Evolutionary conservation across 1,140 invertebrate species (phyloP).

Genomic region (Zaprionus africanus): DNA sequence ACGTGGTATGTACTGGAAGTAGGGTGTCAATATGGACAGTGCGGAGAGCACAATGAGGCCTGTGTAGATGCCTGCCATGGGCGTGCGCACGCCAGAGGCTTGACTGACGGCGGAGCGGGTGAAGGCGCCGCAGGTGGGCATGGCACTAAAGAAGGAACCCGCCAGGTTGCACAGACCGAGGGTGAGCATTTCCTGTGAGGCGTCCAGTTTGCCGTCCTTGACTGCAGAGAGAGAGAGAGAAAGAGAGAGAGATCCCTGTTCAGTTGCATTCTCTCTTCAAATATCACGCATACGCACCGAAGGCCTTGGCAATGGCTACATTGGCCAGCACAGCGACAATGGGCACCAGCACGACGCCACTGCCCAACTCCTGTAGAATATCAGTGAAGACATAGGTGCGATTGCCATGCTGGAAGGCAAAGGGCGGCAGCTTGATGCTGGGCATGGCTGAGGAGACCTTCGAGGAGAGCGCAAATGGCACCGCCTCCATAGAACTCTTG

Average conservation of each 20-base stretch:
- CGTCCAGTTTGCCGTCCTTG: constrained; percentile 87
- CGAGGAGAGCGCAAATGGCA: constrained; percentile 85
- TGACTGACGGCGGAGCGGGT: constrained; percentile 91
- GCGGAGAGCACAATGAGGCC: constrained; percentile 86
- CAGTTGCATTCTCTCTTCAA: neutral
- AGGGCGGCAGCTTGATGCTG: constrained; percentile 87
- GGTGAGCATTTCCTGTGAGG: constrained; percentile 90
- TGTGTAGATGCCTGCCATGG: constrained; percentile 90
- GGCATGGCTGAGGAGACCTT: constrained; percentile 89
- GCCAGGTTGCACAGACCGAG: constrained; percentile 90
- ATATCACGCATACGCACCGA: constrained; percentile 87
- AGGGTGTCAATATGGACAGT: constrained; percentile 91
- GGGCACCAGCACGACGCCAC: constrained; percentile 90
- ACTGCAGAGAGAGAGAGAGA: constrained; percentile 43
- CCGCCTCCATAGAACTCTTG: constrained; percentile 69
- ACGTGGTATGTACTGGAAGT: constrained; percentile 93
- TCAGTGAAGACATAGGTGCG: constrained; percentile 87
- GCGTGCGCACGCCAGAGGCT: constrained; percentile 90
- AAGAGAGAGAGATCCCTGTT: neutral
- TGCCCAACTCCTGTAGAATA: constrained; percentile 88
- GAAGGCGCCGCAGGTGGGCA: constrained; percentile 92
- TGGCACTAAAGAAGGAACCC: constrained; percentile 90
- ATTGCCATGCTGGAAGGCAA: constrained; percentile 87
- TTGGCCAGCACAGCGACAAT: constrained; percentile 93
- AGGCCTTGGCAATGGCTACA: constrained; percentile 94